A percentile compares a stretch with the other conserved stretches of the same genome.
phyloP scores from a whole-genome alignment of 37 sponge, comb jelly and placozoan species.

The Bolinopsis microptera region DNA sequence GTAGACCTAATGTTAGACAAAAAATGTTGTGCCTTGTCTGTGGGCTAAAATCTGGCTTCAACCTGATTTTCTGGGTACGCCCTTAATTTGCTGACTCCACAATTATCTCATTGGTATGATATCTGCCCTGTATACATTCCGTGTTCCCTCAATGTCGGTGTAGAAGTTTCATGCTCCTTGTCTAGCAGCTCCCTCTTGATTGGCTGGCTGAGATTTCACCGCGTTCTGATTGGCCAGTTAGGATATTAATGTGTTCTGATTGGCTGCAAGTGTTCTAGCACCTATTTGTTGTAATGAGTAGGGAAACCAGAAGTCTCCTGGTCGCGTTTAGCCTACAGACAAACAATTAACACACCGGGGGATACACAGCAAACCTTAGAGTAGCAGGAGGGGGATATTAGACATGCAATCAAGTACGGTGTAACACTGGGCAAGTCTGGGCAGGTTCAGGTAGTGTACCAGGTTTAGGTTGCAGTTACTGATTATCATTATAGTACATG shows the following conservation, averaged over 20 bases:
- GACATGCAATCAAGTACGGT: too few relatives aligned
- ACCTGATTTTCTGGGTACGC: not conserved
- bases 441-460: too few relatives aligned
- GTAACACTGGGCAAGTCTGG: too few relatives aligned
- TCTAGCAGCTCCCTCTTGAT: not conserved
- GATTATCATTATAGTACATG: too few relatives aligned
- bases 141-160: not conserved
- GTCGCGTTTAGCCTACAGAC: not conserved
- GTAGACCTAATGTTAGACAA: too few relatives aligned
- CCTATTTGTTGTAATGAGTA: not conserved
- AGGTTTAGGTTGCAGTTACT: too few relatives aligned
- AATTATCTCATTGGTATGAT: not conserved
- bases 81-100: not conserved
- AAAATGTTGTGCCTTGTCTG: too few relatives aligned
- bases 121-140: not conserved
- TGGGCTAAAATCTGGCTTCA: not conserved
- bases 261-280: not conserved
- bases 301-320: not conserved
- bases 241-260: not conserved
- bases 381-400: too few relatives aligned
- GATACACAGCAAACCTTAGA: not conserved
- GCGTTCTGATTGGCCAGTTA: not conserved
- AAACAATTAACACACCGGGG: not conserved
- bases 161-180: not conserved
- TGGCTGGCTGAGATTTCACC: not conserved